Percentiles rank a stretch among this genome's conserved stretches.
Evolutionary conservation across 2,113 vertebrate genomes (phyloP).

Genomic region (Pluvianellus socialis): DNA sequence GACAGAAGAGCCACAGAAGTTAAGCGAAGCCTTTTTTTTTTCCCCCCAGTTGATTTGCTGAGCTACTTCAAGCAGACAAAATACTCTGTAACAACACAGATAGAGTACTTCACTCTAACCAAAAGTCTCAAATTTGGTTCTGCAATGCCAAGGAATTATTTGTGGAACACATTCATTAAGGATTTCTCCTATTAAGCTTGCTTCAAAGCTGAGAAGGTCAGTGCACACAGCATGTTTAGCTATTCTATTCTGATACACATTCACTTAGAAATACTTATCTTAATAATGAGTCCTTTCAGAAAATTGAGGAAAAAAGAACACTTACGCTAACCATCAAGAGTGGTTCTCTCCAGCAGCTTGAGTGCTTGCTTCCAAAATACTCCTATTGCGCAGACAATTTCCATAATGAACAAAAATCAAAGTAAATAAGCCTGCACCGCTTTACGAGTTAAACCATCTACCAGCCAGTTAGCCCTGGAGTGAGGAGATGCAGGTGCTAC

Average conservation of each 20-base stretch:
- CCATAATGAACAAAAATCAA: background rate
- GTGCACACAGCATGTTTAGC: background rate
- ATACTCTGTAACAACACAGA: background rate
- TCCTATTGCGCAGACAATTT: background rate
- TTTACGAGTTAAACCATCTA: background rate
- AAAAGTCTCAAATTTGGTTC: background rate
- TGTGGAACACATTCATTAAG: background rate
- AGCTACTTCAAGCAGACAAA: background rate
- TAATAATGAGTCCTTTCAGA: background rate
- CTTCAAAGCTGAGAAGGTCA: background rate
- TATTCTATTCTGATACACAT: background rate
- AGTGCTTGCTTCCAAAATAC: background rate
- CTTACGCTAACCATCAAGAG: background rate
- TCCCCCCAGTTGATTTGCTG: background rate
- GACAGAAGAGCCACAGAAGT: slow-evolving; percentile 25
- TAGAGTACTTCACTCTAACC: background rate
- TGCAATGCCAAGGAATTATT: background rate
- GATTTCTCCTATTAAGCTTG: background rate
- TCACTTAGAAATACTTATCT: background rate
- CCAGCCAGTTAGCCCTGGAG: background rate
- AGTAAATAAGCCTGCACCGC: background rate
- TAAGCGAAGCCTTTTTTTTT: background rate
- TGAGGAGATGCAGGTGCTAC: background rate
- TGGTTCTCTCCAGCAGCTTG: background rate
- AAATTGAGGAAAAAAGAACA: background rate